Percentiles rank a stretch among this genome's conserved stretches.
Evolutionary conservation across 2,888 invertebrate genomes (phyloP).

Genomic region (Rhagonycha lutea): DNA sequence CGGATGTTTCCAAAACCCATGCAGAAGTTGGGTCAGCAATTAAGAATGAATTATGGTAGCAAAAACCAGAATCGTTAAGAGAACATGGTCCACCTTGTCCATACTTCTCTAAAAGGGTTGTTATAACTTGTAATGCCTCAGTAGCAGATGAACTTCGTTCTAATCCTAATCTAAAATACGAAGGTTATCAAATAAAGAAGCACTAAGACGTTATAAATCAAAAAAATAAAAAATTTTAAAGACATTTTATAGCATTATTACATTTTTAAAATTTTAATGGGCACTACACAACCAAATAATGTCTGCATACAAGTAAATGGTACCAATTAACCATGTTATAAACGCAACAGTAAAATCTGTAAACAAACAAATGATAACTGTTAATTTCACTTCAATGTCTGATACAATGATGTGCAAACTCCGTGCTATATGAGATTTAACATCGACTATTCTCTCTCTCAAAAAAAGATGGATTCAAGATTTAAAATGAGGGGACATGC

Average conservation of each 20-base stretch:
- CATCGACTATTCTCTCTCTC: too few relatives aligned
- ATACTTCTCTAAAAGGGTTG: constrained; percentile 65
- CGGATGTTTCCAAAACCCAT: constrained; percentile 78
- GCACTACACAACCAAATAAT: neutral
- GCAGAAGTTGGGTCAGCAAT: constrained; percentile 72
- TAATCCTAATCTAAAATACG: constrained; percentile 64
- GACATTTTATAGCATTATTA: neutral
- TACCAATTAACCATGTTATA: neutral
- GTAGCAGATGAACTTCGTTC: constrained; percentile 69
- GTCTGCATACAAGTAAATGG: neutral
- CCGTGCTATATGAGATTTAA: too few relatives aligned
- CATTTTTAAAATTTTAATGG: neutral
- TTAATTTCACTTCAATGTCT: neutral
- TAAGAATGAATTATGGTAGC: constrained; percentile 75
- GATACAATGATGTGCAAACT: neutral
- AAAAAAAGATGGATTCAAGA: too few relatives aligned
- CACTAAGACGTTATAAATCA: neutral
- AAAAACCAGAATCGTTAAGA: constrained; percentile 60
- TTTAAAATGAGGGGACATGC: too few relatives aligned
- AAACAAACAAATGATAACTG: neutral
- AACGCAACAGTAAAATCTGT: neutral
- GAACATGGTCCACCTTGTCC: constrained; percentile 76
- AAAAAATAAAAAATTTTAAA: neutral
- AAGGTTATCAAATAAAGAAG: neutral
- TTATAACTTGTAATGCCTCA: constrained; percentile 70